A percentile compares a stretch with the other conserved stretches of the same genome.
Evolutionary conservation across 2,888 invertebrate genomes (phyloP).

Genomic region (Sycophila texana): DNA sequence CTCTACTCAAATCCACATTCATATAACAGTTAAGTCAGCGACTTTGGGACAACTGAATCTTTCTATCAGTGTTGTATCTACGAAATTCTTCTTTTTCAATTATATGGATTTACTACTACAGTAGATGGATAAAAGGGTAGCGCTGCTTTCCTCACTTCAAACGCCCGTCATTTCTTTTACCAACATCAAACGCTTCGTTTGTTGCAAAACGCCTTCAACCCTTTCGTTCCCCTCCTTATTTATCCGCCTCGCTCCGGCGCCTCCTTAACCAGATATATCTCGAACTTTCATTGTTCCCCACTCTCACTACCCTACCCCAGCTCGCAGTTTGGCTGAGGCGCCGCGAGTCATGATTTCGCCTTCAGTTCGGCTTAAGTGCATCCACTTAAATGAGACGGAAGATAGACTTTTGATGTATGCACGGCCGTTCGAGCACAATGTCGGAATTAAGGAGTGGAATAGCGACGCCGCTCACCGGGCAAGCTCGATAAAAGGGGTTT

Average conservation of each 20-base stretch:
- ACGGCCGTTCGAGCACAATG: slow-evolving; percentile 26
- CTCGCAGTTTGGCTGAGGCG: slow-evolving; percentile 4
- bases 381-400: slow-evolving; percentile 37
- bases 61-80: no score
- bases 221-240: background rate
- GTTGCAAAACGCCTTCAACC: no score
- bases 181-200: no score
- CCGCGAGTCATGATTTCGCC: slow-evolving; percentile 19
- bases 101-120: no score
- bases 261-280: background rate
- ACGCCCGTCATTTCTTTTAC: no score
- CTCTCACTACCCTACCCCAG: background rate
- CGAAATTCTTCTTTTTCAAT: no score
- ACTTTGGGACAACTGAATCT: no score
- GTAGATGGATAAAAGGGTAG: no score
- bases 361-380: slow-evolving; percentile 25
- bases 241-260: background rate
- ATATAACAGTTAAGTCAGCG: no score
- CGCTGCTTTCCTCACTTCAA: no score
- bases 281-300: slow-evolving; percentile 26
- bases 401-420: slow-evolving; percentile 30
- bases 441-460: slow-evolving; percentile 30
- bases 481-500: slow-evolving; percentile 34
- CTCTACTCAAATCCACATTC: no score
- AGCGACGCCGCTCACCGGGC: slow-evolving; percentile 1